Base-by-base conservation (phyloP, 2,888 invertebrate species). In the Drosophila mimetica region DNA sequence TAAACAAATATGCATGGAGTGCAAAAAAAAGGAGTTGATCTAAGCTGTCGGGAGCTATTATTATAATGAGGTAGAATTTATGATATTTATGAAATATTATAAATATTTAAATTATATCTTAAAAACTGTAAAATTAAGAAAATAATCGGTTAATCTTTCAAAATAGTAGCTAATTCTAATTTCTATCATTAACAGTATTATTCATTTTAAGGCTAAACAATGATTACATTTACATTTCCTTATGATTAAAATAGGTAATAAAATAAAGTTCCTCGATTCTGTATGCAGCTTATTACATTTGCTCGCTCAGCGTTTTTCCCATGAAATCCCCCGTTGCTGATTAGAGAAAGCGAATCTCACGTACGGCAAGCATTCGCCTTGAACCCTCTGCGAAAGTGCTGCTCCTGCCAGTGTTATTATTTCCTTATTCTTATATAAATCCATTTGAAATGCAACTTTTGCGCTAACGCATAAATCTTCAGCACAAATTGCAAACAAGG, bases 381-480 rank as follows among this genome's bases (percentile, higher is more conserved):
- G 47, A 54, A 36, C 36, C 28, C 36, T 14, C 30, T 37, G 44
- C n/a, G 11, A 52, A 36, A 46, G 36, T 51, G 44, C 44, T 65
- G 46, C 11, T 50, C 14, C 32, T 28, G 11, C 28, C 16, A 14
- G 20, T 48, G 41, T 50, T 67, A 44, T 60, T 39, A 51, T 52
- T 46, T 42, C 30, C 36, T 47, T 65, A 53, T 71, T 73, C 73
- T 77, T 65, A 64, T 67, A 50, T 47, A 76, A 77, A 72, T 77
- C 71, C 73, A 73, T 81, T 83, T 81, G 71, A 76, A 75, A 78
- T 82, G 84, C 81, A 82, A 83, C 64, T 83, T 82, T 79, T 83
- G 72, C 79, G 84, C 66, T 63, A 81, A 79, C 79, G 77, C 81
- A 82, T 82, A 83, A 82, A 82, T 82, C 82, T 82, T 67, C 39